These are phyloP conservation scores for Clunio marinus DNA, from an alignment of 2,888 invertebrate genomes.

Conservation along the genomic window DNA sequence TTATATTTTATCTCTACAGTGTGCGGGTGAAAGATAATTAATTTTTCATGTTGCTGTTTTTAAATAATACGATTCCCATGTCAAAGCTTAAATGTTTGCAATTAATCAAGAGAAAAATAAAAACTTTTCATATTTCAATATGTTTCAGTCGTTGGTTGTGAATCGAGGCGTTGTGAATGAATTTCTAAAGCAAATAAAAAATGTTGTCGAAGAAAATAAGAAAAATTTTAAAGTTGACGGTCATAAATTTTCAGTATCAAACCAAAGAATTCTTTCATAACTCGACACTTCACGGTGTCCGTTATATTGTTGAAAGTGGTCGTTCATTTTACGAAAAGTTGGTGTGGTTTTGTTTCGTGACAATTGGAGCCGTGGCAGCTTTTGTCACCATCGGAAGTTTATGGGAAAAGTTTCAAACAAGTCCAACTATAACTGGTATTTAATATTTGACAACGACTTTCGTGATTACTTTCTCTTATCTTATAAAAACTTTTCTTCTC, in stretches of 20 bases:
- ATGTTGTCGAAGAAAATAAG: too few species aligned
- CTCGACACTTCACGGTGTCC: conserved; percentile 72
- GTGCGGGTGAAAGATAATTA: conserved; percentile 23
- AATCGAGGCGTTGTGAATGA: too few species aligned
- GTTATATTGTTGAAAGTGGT: conserved; percentile 71
- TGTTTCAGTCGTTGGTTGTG: too few species aligned
- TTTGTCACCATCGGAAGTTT: conserved; percentile 70
- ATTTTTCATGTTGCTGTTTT: conserved; percentile 27
- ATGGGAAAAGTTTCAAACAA: conserved; percentile 79
- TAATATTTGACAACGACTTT: too few species aligned
- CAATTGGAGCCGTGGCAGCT: conserved; percentile 65
- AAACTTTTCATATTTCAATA: too few species aligned
- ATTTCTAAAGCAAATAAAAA: too few species aligned
- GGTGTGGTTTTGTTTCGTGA: conserved; percentile 74
- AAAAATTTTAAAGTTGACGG: too few species aligned
- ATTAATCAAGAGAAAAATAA: not conserved
- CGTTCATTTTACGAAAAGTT: conserved; percentile 76
- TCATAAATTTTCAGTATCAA: conserved; percentile 64
- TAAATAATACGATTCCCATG: conserved; percentile 29
- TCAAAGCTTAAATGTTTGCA: not conserved
- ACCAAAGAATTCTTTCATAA: conserved; percentile 70
- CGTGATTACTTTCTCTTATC: not conserved
- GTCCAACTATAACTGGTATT: conserved; percentile 71
- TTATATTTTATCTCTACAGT: not conserved
- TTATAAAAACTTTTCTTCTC: not conserved